Evolutionary conservation across 2,888 invertebrate species (phyloP), one percentile per base, ranked within the genome.

Genomic region (Drosophila nr. fundita): DNA sequence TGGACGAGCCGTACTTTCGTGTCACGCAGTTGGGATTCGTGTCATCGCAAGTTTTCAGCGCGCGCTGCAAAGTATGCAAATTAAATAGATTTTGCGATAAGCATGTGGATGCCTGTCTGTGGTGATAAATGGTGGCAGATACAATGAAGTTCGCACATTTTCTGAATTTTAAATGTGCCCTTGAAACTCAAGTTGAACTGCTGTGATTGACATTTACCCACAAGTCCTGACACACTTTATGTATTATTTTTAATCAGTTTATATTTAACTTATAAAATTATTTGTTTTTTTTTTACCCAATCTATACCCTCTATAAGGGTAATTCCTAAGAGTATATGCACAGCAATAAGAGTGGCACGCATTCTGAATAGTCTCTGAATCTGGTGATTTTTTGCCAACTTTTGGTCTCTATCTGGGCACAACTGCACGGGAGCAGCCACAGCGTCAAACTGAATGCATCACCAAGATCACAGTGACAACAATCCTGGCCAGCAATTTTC

Each of bases 1-100:
- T 92, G 24, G 92, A 90, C 60, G 92, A 90, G 82, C 88, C 91
- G 78, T 91, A 88, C 76, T 92, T 92, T 62, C 78, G 76, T 87
- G 92, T 91, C 60, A 91, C 85, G 61, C 85, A 87, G 80, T 82
- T 87, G 40, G 84, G 64, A 61, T 57, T 73, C 8, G 61, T 50
- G 78, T 67, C 77, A 49, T 61, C 68, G 69, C 80, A 79, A 21
- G 29, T 53, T 76, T 79, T 88, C 42, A 72, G 53, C 34, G 55
- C 65, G 59, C 62, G 76, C 76, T 81, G 65, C 62, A 69, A 78
- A 78, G 79, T 78, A 78, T 78, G 76, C 76, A 78, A 78, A 36
- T 18, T 0, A 55, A 65, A n/a, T 50, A 27, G 21, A 15, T 24
- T 15, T 15, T 11, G n/a, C 36, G 38, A 36, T n/a, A 15, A n/a